Evolutionary conservation across 1,140 invertebrate species (phyloP).

Genomic region (Metaphire vulgaris): DNA sequence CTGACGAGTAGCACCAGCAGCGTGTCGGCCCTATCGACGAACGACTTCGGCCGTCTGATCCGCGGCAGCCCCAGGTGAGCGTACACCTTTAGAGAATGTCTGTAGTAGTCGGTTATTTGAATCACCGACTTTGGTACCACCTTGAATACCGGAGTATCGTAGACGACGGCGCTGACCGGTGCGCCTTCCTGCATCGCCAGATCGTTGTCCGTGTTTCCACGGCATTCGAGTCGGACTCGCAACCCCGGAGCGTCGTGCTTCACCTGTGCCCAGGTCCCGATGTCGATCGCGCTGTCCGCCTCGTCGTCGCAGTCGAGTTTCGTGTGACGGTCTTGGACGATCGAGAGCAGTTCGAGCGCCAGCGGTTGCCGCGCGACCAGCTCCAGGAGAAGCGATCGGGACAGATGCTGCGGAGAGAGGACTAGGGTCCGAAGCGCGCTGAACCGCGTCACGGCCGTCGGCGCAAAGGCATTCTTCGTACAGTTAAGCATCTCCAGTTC

Average conservation of each 20-base stretch:
- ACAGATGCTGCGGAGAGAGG: conserved; percentile 68
- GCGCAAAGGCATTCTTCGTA: conserved; percentile 65
- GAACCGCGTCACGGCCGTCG: conserved; percentile 71
- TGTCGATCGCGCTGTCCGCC: conserved; percentile 30
- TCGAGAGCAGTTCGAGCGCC: conserved; percentile 65
- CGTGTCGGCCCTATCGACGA: conserved; percentile 59
- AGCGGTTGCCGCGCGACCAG: conserved; percentile 43
- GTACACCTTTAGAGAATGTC: conserved; percentile 37
- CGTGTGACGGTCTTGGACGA: conserved; percentile 69
- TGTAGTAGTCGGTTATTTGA: conserved; percentile 39
- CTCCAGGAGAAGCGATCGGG: conserved; percentile 63
- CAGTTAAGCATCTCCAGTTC: conserved; percentile 68
- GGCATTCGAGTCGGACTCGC: conserved; percentile 36
- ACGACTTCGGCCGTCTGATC: conserved; percentile 51
- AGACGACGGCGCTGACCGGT: conserved; percentile 39
- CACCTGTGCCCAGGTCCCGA: conserved; percentile 37
- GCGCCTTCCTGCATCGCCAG: conserved; percentile 39
- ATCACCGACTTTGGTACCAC: conserved; percentile 33
- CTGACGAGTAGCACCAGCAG: conserved; percentile 59
- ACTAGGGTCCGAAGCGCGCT: conserved; percentile 65
- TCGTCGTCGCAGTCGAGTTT: conserved; percentile 18
- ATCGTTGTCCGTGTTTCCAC: conserved; percentile 34
- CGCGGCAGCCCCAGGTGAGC: conserved; percentile 62
- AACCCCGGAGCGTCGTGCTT: conserved; percentile 39
- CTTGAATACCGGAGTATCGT: conserved; percentile 36